These are phyloP conservation scores for Leptopterna dolabrata DNA, from an alignment of 2,888 invertebrate species.

Conservation along the genomic window DNA sequence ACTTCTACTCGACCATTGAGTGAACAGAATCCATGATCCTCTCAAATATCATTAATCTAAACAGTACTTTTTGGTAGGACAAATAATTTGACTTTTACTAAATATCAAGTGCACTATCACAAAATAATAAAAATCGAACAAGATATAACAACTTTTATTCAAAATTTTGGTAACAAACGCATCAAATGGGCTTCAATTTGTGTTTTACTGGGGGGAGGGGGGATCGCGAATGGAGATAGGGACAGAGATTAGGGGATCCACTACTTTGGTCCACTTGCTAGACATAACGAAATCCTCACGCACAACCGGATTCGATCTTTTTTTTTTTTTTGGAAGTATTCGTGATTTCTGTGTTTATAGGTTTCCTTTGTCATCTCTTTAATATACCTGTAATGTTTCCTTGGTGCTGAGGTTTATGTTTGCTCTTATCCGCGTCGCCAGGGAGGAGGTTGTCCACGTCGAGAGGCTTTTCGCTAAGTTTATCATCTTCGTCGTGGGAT, in stretches of 20 bases:
- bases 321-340: background rate
- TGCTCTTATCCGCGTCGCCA: conserved; percentile 19
- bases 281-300: background rate
- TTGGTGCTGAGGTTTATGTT: conserved; percentile 24
- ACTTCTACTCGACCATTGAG: no score
- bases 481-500: conserved; percentile 28
- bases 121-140: background rate
- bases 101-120: background rate
- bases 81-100: background rate
- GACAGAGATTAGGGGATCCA: background rate
- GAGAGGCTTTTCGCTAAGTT: conserved; percentile 9
- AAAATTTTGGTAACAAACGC: conserved; percentile 19
- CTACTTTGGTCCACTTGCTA: background rate
- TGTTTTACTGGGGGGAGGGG: background rate
- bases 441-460: background rate
- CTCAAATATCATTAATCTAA: no score
- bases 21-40: no score
- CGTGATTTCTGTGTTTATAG: conserved; percentile 1
- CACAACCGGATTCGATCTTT: background rate
- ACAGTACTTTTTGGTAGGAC: no score
- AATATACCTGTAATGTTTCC: conserved; percentile 48
- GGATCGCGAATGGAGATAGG: background rate
- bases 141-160: conserved; percentile 17
- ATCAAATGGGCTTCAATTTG: background rate
- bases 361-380: background rate